Conservation (phyloP, 2,888 invertebrate genomes). For the Lasioglossum pauxillum region DNA sequence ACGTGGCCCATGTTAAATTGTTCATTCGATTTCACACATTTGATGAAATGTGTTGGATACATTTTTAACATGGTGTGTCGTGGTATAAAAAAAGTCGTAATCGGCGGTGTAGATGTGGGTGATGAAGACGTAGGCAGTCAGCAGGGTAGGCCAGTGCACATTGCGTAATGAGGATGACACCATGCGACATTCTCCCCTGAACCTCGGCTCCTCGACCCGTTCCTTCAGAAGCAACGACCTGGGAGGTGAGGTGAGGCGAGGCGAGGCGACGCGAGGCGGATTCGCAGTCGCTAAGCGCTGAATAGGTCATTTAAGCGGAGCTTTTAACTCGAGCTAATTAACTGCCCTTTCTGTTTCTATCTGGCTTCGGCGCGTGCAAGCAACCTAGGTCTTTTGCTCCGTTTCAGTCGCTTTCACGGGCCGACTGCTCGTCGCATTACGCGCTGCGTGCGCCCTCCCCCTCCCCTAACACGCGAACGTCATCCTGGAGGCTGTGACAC, state of each 20-base stretch:
- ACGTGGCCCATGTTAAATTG: too few relatives aligned
- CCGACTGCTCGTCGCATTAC: conserved; percentile 22
- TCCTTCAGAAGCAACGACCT: conserved; percentile 16
- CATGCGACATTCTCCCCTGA: conserved; percentile 22
- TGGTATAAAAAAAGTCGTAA: not conserved
- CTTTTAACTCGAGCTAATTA: conserved; percentile 77
- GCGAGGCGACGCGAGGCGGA: conserved; percentile 48
- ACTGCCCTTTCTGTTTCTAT: conserved; percentile 66
- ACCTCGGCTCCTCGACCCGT: conserved; percentile 12
- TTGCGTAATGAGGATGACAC: conserved; percentile 41
- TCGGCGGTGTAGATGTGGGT: not conserved
- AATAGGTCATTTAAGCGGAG: conserved; percentile 75
- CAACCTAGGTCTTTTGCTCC: not conserved
- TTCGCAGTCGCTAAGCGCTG: conserved; percentile 66
- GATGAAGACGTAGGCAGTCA: not conserved
- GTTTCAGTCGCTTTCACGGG: conserved; percentile 17
- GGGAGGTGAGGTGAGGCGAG: conserved; percentile 45
- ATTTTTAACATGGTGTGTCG: too few relatives aligned
- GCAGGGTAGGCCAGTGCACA: not conserved
- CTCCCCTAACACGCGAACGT: not conserved
- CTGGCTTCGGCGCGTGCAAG: conserved; percentile 15
- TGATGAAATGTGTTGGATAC: not conserved
- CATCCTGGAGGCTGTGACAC: not conserved
- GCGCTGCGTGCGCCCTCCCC: not conserved
- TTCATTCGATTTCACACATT: too few relatives aligned